A percentile compares a stretch with the other conserved stretches of the same genome.
These are phyloP conservation scores for Chaetodon auriga DNA, from an alignment of 2,113 vertebrate species.

Conservation along the genomic window DNA sequence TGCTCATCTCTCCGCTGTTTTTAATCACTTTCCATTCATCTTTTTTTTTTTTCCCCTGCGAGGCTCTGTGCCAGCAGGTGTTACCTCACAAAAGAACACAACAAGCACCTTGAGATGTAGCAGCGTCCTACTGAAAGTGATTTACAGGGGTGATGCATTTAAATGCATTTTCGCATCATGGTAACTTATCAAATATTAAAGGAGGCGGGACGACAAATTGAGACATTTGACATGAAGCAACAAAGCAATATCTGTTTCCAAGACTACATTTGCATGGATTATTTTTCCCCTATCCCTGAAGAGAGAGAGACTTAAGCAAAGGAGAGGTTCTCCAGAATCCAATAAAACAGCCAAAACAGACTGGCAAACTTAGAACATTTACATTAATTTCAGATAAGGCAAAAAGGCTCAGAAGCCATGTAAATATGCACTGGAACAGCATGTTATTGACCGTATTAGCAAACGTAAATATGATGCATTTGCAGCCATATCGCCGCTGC, in stretches of 20 bases:
- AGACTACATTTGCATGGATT: not conserved
- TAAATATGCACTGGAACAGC: not conserved
- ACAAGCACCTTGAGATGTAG: constrained; percentile 10
- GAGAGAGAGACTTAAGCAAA: not conserved
- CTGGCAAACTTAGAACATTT: not conserved
- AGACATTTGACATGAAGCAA: not conserved
- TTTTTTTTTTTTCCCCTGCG: not conserved
- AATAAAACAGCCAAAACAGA: not conserved
- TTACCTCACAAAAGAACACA: not conserved
- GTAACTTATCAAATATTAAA: not conserved
- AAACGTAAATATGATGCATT: constrained; percentile 10
- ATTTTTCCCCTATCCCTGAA: not conserved
- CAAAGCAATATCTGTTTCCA: not conserved
- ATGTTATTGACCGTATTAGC: not conserved
- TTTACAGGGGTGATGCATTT: not conserved
- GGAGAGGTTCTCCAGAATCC: not conserved
- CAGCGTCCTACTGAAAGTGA: not conserved
- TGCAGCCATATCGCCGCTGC: constrained; percentile 12
- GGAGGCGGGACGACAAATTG: not conserved
- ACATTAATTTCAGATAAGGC: not conserved
- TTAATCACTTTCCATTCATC: constrained; percentile 25
- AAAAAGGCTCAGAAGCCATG: not conserved
- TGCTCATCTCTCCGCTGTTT: constrained; percentile 1
- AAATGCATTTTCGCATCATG: not conserved
- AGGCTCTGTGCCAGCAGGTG: constrained; percentile 2